phyloP scores from a whole-genome alignment of 1,140 invertebrate species.

The Theocolax elegans region DNA sequence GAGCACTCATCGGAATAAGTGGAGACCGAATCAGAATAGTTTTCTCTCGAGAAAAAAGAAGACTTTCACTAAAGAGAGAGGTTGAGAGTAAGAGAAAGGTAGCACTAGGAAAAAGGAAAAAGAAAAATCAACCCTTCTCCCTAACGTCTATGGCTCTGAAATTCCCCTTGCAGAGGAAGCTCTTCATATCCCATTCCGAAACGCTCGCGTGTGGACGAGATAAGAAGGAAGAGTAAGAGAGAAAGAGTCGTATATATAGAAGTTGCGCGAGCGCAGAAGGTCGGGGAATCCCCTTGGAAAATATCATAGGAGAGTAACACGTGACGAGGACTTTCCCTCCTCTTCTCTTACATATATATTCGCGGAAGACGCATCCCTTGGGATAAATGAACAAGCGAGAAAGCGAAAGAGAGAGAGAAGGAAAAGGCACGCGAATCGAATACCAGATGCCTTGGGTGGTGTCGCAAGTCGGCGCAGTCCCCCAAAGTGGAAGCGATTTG shows the following conservation, averaged over 20 bases:
- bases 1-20: no score
- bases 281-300: not conserved
- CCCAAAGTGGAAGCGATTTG: constrained; percentile 35
- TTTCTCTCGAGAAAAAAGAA: no score
- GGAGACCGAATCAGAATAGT: no score
- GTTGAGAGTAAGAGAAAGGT: no score
- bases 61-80: no score
- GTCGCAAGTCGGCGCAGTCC: not conserved
- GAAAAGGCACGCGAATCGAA: not conserved
- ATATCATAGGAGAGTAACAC: constrained; percentile 4
- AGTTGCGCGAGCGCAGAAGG: not conserved
- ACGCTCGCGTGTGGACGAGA: no score
- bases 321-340: not conserved
- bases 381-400: constrained; percentile 11
- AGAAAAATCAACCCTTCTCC: no score
- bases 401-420: not conserved
- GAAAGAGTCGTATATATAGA: not conserved
- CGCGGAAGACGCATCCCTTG: not conserved
- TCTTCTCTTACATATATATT: not conserved
- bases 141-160: no score
- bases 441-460: constrained; percentile 3
- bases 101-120: no score
- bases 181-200: no score
- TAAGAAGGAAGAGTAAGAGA: not conserved
- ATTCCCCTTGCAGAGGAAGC: no score